A percentile compares a stretch with the other conserved stretches of the same genome.
These are phyloP conservation scores for Trematocara zebra DNA, from an alignment of 2,113 vertebrate genomes.

Conservation along the genomic window DNA sequence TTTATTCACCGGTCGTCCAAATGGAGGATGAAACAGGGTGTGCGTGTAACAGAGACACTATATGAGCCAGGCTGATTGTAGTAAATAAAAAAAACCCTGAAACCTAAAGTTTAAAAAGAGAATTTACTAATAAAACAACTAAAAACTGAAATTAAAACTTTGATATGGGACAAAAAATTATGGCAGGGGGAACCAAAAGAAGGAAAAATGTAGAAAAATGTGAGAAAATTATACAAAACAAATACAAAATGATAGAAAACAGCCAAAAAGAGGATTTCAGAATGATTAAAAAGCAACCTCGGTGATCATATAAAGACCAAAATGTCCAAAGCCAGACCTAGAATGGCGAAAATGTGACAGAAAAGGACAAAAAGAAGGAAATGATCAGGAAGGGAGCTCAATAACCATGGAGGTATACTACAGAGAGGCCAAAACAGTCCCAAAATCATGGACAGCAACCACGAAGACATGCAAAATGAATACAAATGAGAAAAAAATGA, in stretches of 20 bases:
- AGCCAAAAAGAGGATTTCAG: not conserved
- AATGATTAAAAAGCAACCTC: not conserved
- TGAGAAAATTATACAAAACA: not conserved
- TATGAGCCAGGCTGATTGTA: not conserved
- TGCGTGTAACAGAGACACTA: not conserved
- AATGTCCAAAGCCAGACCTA: not conserved
- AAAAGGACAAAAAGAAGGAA: not conserved
- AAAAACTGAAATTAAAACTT: not conserved
- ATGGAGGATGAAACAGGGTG: not conserved
- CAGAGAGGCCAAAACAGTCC: not conserved
- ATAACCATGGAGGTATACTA: not conserved
- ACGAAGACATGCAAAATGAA: not conserved
- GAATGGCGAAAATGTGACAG: not conserved
- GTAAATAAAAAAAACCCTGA: fast-evolving
- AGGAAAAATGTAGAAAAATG: not conserved
- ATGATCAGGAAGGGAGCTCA: not conserved
- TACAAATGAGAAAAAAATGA: fast-evolving
- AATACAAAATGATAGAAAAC: fast-evolving
- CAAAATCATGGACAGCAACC: not conserved
- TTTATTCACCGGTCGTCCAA: not conserved
- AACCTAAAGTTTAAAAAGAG: not conserved
- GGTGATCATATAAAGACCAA: not conserved
- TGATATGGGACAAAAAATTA: not conserved
- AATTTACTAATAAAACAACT: not conserved
- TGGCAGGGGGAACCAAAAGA: not conserved